phyloP scores from a whole-genome alignment of 2,888 invertebrate species.

The Augochlorella aurata region DNA sequence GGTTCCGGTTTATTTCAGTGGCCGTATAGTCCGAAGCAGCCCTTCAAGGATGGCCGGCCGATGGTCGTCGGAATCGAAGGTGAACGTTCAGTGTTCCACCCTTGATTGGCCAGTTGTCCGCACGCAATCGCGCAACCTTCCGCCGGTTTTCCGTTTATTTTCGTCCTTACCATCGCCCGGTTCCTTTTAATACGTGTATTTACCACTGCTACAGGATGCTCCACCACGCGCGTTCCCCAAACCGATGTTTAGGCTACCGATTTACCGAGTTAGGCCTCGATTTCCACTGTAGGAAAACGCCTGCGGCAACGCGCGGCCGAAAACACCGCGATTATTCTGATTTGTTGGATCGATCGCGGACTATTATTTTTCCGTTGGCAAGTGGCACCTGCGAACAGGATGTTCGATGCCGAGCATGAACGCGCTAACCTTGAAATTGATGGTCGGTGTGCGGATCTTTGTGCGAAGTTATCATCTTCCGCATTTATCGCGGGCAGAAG shows the following conservation, averaged over 20 bases:
- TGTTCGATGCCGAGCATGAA: background rate
- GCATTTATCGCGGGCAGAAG: too few relatives aligned
- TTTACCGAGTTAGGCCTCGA: background rate
- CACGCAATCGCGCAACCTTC: constrained; percentile 40
- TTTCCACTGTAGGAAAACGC: background rate
- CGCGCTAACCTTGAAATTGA: background rate
- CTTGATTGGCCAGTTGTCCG: constrained; percentile 32
- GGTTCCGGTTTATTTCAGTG: too few relatives aligned
- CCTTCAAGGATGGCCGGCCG: background rate
- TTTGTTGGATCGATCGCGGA: too few relatives aligned
- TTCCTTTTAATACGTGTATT: background rate
- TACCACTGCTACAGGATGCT: background rate
- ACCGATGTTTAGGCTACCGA: background rate
- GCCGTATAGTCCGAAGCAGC: too few relatives aligned
- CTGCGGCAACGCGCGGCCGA: background rate
- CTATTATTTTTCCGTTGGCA: background rate
- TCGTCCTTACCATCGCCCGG: constrained; percentile 21
- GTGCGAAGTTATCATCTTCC: too few relatives aligned
- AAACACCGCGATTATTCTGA: too few relatives aligned
- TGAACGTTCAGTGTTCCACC: constrained; percentile 23
- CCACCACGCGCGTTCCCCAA: background rate
- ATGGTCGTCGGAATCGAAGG: background rate
- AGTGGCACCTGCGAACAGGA: background rate
- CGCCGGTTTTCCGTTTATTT: constrained; percentile 46
- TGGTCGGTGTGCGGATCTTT: background rate